Conservation (phyloP, 1,140 invertebrate species). For the Camponotus vicinus region DNA sequence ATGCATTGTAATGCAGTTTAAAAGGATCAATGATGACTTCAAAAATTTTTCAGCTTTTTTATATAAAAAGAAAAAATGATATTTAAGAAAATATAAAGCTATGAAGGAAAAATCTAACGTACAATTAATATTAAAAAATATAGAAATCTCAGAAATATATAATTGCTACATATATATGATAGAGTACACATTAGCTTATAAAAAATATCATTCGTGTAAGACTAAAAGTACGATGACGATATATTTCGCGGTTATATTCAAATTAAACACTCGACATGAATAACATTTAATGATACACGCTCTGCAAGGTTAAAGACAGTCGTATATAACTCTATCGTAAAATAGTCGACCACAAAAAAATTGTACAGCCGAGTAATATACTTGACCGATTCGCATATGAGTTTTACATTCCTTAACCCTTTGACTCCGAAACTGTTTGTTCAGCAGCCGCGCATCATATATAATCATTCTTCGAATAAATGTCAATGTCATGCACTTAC, state of each 20-base stretch:
- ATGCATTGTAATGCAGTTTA: not conserved
- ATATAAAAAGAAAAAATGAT: not conserved
- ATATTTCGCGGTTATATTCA: not conserved
- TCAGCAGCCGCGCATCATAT: not conserved
- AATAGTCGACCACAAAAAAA: slow-evolving; percentile 6
- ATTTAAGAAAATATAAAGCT: not conserved
- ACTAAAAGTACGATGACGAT: not conserved
- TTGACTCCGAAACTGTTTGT: slow-evolving; percentile 31
- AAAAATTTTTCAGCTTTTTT: not conserved
- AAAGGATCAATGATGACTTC: not conserved
- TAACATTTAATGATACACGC: not conserved
- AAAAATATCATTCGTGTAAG: not conserved
- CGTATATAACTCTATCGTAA: slow-evolving; percentile 16
- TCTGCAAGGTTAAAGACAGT: not conserved
- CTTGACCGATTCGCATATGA: slow-evolving; percentile 8
- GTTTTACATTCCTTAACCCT: slow-evolving; percentile 28
- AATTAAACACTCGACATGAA: not conserved
- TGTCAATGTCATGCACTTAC: slow-evolving; percentile 4
- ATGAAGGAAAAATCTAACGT: too few relatives aligned
- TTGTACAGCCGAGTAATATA: slow-evolving; percentile 1
- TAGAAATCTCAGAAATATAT: not conserved
- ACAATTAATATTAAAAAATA: not conserved
- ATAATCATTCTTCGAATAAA: slow-evolving; percentile 26
- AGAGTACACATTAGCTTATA: not conserved
- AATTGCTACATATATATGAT: not conserved